These are phyloP conservation scores for Epicauta chinensis DNA, from an alignment of 1,140 invertebrate genomes.

Conservation along the genomic window DNA sequence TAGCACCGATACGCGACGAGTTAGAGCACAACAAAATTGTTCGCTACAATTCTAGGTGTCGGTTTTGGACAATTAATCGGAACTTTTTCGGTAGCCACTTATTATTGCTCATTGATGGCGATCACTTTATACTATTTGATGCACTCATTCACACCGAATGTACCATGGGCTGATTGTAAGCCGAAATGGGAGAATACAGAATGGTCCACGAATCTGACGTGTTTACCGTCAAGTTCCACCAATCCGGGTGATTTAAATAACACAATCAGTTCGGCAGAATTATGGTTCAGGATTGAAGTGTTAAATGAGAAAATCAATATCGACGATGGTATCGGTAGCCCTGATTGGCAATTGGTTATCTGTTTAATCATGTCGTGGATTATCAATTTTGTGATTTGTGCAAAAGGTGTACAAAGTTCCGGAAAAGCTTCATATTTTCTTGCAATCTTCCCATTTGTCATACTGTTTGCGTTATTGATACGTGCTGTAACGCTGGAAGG, in stretches of 20 bases:
- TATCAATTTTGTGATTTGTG: slow-evolving; percentile 67
- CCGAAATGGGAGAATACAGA: slow-evolving; percentile 49
- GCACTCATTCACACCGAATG: slow-evolving; percentile 54
- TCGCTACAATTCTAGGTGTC: slow-evolving; percentile 61
- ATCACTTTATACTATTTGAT: slow-evolving; percentile 70
- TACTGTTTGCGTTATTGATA: slow-evolving; percentile 67
- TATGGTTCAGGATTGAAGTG: slow-evolving; percentile 52
- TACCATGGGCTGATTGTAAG: slow-evolving; percentile 63
- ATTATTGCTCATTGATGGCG: slow-evolving; percentile 77
- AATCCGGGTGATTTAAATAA: slow-evolving; percentile 21
- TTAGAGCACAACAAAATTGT: no score
- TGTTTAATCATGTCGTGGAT: slow-evolving; percentile 74
- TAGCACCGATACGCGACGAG: no score
- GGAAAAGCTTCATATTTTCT: slow-evolving; percentile 79
- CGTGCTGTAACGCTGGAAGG: slow-evolving; percentile 69
- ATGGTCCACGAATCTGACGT: slow-evolving; percentile 23
- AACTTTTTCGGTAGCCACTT: slow-evolving; percentile 62
- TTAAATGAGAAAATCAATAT: slow-evolving; percentile 61
- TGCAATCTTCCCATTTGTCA: slow-evolving; percentile 78
- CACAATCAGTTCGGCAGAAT: slow-evolving; percentile 51
- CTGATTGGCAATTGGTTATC: slow-evolving; percentile 69
- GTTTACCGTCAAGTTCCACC: slow-evolving; percentile 26
- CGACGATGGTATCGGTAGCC: slow-evolving; percentile 63
- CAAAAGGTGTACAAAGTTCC: slow-evolving; percentile 70
- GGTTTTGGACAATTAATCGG: slow-evolving; percentile 73